These are phyloP conservation scores for Cossypha dichroa DNA, from an alignment of 2,797 vertebrate species.

Conservation along the genomic window DNA sequence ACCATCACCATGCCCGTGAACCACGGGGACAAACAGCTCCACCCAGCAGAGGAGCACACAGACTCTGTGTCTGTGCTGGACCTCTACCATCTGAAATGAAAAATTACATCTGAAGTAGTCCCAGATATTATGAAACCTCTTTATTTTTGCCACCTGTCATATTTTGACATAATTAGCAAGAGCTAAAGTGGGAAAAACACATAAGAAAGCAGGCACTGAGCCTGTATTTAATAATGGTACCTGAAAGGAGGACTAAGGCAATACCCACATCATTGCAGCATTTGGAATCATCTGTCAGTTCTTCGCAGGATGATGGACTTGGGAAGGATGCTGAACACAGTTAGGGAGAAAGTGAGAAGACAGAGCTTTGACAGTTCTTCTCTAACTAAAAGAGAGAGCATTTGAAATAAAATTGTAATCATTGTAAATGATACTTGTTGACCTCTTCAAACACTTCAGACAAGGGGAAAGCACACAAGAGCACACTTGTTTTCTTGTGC, in stretches of 20 bases:
- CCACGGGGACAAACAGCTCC: background rate
- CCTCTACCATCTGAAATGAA: background rate
- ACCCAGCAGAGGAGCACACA: background rate
- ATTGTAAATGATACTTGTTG: background rate
- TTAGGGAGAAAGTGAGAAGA: background rate
- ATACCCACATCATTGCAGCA: background rate
- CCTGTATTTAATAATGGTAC: background rate
- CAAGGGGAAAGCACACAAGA: background rate
- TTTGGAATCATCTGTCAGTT: background rate
- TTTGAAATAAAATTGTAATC: background rate
- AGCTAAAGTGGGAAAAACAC: background rate
- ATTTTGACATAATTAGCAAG: background rate
- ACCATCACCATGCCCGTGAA: background rate
- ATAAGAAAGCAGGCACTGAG: background rate
- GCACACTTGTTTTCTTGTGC: background rate
- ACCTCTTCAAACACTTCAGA: background rate
- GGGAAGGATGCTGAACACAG: background rate
- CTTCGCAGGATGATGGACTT: background rate
- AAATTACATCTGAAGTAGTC: background rate
- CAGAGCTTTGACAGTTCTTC: background rate
- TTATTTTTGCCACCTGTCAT: background rate
- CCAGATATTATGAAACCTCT: background rate
- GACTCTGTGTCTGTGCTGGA: rapidly evolving
- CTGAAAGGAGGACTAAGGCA: background rate
- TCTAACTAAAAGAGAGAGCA: background rate